Base-by-base conservation (phyloP, 1,140 invertebrate species). In the Akabosia matsudoensis region DNA sequence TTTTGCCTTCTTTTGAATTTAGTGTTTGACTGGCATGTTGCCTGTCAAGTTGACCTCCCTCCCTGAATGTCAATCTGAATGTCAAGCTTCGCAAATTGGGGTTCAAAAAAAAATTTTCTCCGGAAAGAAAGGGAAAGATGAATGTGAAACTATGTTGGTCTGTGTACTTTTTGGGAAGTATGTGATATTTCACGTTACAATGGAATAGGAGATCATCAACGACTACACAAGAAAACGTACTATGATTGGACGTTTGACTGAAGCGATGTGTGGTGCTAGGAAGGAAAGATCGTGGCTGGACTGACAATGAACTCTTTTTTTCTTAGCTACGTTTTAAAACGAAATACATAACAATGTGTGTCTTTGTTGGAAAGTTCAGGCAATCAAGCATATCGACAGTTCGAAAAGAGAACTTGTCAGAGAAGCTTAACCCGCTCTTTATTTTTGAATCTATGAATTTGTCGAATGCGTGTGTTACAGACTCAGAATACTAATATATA, bases 51-150 rank as follows among this genome's bases (percentile, higher is more conserved):
- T 81, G 79, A 79, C 79, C 80, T 79, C 78, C 73, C 78, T 79
- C 76, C 73, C 80, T 77, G 80, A 81, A 81, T 79, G 80, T 81
- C 80, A 81, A 81, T 81, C 80, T 78, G 79, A 81, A 79, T 81
- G 80, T 81, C 80, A 81, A 81, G 80, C 79, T 78, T 72, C 70
- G 78, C 76, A 78, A 81, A 81, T 79, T 81, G 75, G 80, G 79
- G 80, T 78, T 76, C 74, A 67, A 67, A 67, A 61, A 61, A n/a
- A n/a, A n/a, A n/a, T n/a, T n/a, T 14, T 22, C 24, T 61, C 54
- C 13, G 54, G 24, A 24, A 31, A 28, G 61, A 7, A n/a, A 67
- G 30, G 7, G 61, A 30, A 28, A n/a, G 61, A 67, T 13, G 30
- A 45, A 67, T 24, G 61, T 30, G 24, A 24, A 56, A 56, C n/a